Base-by-base conservation (phyloP, 2,888 invertebrate species). In the Drosophila dives region DNA sequence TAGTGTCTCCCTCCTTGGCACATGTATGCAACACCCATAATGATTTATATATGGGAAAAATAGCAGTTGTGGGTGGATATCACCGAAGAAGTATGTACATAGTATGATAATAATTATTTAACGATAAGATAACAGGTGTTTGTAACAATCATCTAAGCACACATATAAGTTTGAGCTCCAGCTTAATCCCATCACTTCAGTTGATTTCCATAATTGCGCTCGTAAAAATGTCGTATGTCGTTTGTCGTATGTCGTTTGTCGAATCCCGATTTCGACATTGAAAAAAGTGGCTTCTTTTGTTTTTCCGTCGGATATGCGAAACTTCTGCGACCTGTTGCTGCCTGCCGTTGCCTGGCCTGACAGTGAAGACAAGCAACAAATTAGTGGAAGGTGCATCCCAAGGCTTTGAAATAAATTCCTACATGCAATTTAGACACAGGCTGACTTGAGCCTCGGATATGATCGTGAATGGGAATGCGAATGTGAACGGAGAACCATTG, bases 321-420 rank as follows among this genome's bases (percentile, higher is more conserved):
- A 62, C 71, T 59, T 67, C 67, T 62, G 60, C 62, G 17, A 20
- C 68, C 15, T 42, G 32, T n/a, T 56, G 56, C 10, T 20, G 55
- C 6, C 5, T 34, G 20, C 15, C 23, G 34, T 15, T 53, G 32
- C 29, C n/a, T 12, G 51, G 68, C 48, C 73, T 73, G 77, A 67
- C 64, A 72, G 58, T 61, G 64, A 72, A 72, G 71, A 73, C 71
- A 73, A 75, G 77, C 71, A 77, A 85, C 77, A 85, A 89, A 85
- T 85, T 85, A 80, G 70, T 69, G 86, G 66, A 56, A 63, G 49
- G 48, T 73, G 73, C 63, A 67, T 73, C 68, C 64, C 78, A 72
- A 75, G 75, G 74, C 77, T 72, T 82, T 77, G 70, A 69, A 90
- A 88, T 89, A 86, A 86, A 90, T 88, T 86, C 90, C 76, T 67